A percentile compares a stretch with the other conserved stretches of the same genome.
Conservation (phyloP, 2,888 invertebrate genomes). For the Nomada ruficornis region DNA sequence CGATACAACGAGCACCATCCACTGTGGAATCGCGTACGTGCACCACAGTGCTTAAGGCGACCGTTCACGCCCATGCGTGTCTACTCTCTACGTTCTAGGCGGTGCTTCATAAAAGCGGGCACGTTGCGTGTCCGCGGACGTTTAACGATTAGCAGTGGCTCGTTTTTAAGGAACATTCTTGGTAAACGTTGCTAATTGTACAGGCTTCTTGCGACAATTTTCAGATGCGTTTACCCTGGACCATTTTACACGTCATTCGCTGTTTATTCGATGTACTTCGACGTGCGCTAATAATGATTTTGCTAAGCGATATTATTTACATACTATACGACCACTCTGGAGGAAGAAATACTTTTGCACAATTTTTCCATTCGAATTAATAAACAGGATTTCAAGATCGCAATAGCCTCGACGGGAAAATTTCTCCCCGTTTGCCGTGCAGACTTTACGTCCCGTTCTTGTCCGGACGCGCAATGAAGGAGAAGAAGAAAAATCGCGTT, state of each 20-base stretch:
- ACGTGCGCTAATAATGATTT: no score
- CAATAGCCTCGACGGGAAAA: no score
- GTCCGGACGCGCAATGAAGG: no score
- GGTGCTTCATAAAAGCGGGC: conserved; percentile 46
- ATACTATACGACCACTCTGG: no score
- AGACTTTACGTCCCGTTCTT: conserved; percentile 26
- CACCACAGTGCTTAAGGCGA: conserved; percentile 33
- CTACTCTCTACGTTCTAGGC: conserved; percentile 33
- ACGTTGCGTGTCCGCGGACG: conserved; percentile 59
- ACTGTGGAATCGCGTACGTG: conserved; percentile 45
- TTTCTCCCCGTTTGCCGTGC: no score
- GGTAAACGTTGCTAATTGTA: background rate
- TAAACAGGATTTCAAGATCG: no score
- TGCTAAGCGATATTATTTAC: no score
- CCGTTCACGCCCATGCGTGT: conserved; percentile 58
- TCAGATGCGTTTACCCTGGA: background rate
- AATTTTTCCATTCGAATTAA: no score
- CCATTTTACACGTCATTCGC: background rate
- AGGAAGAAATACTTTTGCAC: no score
- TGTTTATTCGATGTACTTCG: no score
- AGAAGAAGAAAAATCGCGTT: conserved; percentile 9
- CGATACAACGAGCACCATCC: conserved; percentile 38
- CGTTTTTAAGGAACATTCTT: conserved; percentile 1
- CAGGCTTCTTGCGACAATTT: background rate
- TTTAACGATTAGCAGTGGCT: conserved; percentile 64